phyloP scores from a whole-genome alignment of 2,888 invertebrate species.

The Phengaris arion region DNA sequence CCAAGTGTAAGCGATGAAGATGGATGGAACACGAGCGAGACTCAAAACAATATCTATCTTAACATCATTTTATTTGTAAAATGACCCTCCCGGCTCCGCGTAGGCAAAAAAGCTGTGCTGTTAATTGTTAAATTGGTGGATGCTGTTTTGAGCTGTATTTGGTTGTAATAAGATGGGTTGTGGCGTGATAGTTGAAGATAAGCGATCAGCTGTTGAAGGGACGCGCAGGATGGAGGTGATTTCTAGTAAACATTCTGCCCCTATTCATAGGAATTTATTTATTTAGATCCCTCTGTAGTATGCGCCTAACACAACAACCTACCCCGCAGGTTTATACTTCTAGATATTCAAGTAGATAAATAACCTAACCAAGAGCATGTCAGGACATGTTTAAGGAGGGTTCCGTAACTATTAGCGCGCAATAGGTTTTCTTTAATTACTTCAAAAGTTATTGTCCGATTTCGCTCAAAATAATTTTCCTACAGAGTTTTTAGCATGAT shows the following conservation, averaged over 20 bases:
- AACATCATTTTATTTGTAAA: slow-evolving; percentile 14
- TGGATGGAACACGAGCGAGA: background rate
- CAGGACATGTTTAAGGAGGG: too few species aligned
- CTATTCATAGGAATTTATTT: slow-evolving; percentile 1
- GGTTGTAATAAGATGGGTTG: background rate
- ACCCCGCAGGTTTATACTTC: background rate
- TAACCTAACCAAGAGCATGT: too few species aligned
- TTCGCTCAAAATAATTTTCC: too few species aligned
- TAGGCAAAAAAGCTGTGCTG: slow-evolving; percentile 7
- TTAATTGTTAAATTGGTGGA: background rate
- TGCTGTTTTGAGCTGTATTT: background rate
- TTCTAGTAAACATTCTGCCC: background rate
- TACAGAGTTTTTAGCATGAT: too few species aligned
- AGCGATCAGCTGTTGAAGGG: slow-evolving; percentile 7
- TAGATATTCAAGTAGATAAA: background rate
- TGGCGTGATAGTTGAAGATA: background rate
- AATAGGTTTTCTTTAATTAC: too few species aligned
- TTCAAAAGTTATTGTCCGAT: too few species aligned
- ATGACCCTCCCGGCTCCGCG: background rate
- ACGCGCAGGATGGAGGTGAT: background rate
- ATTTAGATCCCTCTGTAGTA: background rate
- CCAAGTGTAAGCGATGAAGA: slow-evolving; percentile 2
- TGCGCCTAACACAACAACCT: background rate
- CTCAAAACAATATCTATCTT: slow-evolving; percentile 5
- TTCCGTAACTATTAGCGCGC: too few species aligned